A percentile compares a stretch with the other conserved stretches of the same genome.
Evolutionary conservation across 2,113 vertebrate genomes (phyloP).

Genomic region (Lophochroa leadbeateri): DNA sequence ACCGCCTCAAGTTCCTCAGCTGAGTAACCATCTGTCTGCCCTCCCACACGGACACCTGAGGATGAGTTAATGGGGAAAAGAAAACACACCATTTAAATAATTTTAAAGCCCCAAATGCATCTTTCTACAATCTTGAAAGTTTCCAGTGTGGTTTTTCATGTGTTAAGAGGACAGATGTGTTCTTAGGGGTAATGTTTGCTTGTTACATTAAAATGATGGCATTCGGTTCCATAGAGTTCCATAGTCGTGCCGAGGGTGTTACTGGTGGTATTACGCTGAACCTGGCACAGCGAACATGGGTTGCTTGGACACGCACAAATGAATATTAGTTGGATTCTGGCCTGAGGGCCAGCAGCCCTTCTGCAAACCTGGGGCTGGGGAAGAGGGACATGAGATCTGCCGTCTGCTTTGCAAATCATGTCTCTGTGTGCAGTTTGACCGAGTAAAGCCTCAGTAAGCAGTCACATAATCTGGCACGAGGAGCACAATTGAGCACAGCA

Average conservation of each 20-base stretch:
- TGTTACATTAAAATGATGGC: not conserved
- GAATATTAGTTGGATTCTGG: not conserved
- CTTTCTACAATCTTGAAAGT: not conserved
- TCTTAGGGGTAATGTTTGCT: not conserved
- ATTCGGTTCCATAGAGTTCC: not conserved
- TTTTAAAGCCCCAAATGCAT: not conserved
- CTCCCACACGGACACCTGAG: conserved; percentile 53
- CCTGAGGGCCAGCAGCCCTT: not conserved
- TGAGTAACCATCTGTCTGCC: conserved; percentile 62
- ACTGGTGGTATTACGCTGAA: not conserved
- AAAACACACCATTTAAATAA: not conserved
- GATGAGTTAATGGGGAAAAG: conserved; percentile 38
- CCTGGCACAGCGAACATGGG: not conserved
- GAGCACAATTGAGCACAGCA: not conserved
- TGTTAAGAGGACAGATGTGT: not conserved
- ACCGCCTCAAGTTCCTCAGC: conserved; percentile 4
- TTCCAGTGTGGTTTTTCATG: not conserved
- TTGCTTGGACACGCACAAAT: not conserved
- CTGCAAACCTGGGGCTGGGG: not conserved
- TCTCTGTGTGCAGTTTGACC: not conserved
- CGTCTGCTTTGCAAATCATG: not conserved
- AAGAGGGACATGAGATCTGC: not conserved
- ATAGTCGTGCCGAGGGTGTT: not conserved
- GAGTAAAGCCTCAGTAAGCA: not conserved
- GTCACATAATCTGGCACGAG: not conserved